Evolutionary conservation across 2,888 invertebrate species (phyloP), one percentile per base, ranked within the genome.

Genomic region (Aplocera efformata): DNA sequence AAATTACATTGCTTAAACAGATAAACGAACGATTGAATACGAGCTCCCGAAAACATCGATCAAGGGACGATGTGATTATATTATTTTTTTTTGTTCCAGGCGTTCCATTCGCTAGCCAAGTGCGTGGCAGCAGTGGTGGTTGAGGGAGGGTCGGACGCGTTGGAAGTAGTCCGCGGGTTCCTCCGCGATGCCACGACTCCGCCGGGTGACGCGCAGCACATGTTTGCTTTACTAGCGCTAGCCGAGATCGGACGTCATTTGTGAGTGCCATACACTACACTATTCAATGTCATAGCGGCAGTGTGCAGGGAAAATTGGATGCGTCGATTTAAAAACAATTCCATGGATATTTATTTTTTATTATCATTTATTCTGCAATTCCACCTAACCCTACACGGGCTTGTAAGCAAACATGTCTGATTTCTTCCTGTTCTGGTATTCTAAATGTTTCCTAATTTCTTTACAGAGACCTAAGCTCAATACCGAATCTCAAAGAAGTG

Each of bases 241-340:
- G 99, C 99, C 0, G 99, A 99, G 90, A 98, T 99, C 60, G 99
- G 99, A 4, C 90, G 96, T 52, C 95, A 97, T 67, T 92, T 97
- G 94, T 96, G 84, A 91, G 93, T 90, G 48, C 21, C 9, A 10
- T 9, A 28, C 17, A 5, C 24, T 21, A 6, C 10, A 6, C 26
- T 10, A n/a, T n/a, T n/a, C n/a, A n/a, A n/a, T n/a, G n/a, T n/a
- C n/a, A n/a, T n/a, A n/a, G n/a, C n/a, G n/a, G n/a, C n/a, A n/a
- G n/a, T n/a, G n/a, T n/a, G n/a, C n/a, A n/a, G n/a, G n/a, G n/a
- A n/a, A n/a, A n/a, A n/a, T n/a, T n/a, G n/a, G n/a, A n/a, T n/a
- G n/a, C n/a, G n/a, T n/a, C n/a, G n/a, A n/a, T n/a, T n/a, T n/a
- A 17, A 17, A 3, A 17, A 17, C 13, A 17, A 17, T 17, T 17